Evolutionary conservation across 2,113 vertebrate genomes (phyloP).

Genomic region (Atlantisia rogersi): DNA sequence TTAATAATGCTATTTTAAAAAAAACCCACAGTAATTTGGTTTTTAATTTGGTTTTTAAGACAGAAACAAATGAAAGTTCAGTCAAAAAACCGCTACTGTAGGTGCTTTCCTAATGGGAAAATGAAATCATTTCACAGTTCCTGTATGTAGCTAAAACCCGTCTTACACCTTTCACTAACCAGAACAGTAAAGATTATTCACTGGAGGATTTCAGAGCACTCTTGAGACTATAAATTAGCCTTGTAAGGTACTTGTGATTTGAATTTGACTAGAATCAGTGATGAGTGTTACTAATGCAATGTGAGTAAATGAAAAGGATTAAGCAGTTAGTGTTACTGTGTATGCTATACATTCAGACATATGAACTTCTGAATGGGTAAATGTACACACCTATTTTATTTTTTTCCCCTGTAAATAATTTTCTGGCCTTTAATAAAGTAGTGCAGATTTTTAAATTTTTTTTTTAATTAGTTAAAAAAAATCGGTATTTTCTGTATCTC

Average conservation of each 20-base stretch:
- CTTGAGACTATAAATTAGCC: conserved; percentile 7
- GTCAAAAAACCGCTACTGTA: background rate
- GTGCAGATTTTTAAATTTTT: background rate
- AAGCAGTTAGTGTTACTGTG: background rate
- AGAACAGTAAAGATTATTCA: background rate
- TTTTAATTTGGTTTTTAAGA: background rate
- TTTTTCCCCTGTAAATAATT: background rate
- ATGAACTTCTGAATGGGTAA: background rate
- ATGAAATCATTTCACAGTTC: background rate
- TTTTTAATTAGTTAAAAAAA: background rate
- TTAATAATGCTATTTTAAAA: background rate
- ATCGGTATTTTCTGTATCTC: background rate
- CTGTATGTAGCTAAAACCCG: background rate
- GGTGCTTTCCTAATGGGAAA: background rate
- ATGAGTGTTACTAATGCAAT: background rate
- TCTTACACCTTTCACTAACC: background rate
- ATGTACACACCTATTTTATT: background rate
- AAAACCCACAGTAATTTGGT: no score
- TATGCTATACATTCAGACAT: accelerated
- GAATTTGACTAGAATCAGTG: conserved; percentile 1
- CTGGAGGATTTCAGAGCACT: background rate
- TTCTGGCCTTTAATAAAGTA: background rate
- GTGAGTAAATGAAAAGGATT: background rate
- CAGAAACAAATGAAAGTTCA: background rate
- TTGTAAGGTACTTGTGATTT: background rate